Evolutionary conservation across 2,888 invertebrate genomes (phyloP).

Genomic region (Sinhomidia bicolor): DNA sequence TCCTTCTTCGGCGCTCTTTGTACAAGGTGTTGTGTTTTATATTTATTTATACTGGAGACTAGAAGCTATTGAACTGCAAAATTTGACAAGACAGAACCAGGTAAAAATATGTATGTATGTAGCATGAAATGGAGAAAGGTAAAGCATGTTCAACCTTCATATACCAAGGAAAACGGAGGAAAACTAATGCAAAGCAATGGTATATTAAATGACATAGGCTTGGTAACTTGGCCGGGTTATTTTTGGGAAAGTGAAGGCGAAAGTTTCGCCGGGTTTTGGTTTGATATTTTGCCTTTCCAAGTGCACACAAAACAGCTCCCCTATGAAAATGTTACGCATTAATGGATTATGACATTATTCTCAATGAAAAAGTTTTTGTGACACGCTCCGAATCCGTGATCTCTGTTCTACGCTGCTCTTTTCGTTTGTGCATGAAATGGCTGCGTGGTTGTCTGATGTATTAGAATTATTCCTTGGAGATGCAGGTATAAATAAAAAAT

Average conservation of each 20-base stretch:
- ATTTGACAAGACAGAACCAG: background rate
- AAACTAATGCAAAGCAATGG: too few species aligned
- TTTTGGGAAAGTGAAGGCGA: background rate
- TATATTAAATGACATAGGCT: too few species aligned
- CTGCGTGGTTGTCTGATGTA: background rate
- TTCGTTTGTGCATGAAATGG: background rate
- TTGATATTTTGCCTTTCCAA: background rate
- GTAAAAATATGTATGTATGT: too few species aligned
- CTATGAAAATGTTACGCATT: background rate
- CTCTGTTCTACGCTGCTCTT: background rate
- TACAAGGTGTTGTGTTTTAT: background rate
- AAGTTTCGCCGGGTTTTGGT: background rate
- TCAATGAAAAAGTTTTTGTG: background rate
- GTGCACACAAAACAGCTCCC: background rate
- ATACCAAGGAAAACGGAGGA: too few species aligned
- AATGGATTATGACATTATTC: slow-evolving; percentile 24
- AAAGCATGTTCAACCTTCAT: too few species aligned
- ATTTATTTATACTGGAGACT: background rate
- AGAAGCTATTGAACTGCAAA: background rate
- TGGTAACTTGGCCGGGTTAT: too few species aligned
- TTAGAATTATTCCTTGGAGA: background rate
- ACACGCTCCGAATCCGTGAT: slow-evolving; percentile 22
- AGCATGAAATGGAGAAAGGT: too few species aligned
- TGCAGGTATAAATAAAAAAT: background rate
- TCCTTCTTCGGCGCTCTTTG: background rate